Evolutionary conservation across 92 coral and sea anemone species (phyloP), one percentile per base, ranked within the genome.

Genomic region (Umimayanthus kanabou): DNA sequence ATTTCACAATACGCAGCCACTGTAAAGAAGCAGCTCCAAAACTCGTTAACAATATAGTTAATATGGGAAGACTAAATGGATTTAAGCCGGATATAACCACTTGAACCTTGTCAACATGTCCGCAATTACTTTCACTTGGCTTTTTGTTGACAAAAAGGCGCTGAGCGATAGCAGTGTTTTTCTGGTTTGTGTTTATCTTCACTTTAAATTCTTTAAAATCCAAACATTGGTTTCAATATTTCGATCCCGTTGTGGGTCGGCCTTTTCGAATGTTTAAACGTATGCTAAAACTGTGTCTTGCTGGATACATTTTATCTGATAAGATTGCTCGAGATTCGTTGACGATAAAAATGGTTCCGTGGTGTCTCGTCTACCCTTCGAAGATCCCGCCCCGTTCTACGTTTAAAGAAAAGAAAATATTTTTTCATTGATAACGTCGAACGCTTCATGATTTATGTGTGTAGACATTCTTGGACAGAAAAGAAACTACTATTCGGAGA

Each of bases 181-280:
- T 73, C 42, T 73, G 11, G 77, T 73, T 73, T 73, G 43, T 73
- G 42, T 73, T 39, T 29, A 73, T 73, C 45, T 30, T 73, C 77
- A 73, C 77, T 73, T 37, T 37, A 37, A 2, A 30, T 37, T 13
- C 45, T 20, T 11, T 33, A 13, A 73, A 71, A 73, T 4, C 43
- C 77, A 30, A 18, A 1, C 47, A 73, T 37, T 72, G 15, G 42
- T 72, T 13, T 25, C 39, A 14, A 70, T 9, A 53, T 53, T 53
- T 42, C 7, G 45, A 42, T 4, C 61, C 61, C 61, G 61, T 33
- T 9, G 65, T 14, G 23, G 50, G 50, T 47, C 50, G 50, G 13
- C 9, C 49, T 43, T 43, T 43, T 43, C 9, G 49, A 6, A 2
- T 11, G 11, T 6, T 47, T 47, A 47, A 33, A 47, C 10, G 50